Evolutionary conservation across 2,888 invertebrate genomes (phyloP), one percentile per base, ranked within the genome.

Genomic region (Chouioia cunea): DNA sequence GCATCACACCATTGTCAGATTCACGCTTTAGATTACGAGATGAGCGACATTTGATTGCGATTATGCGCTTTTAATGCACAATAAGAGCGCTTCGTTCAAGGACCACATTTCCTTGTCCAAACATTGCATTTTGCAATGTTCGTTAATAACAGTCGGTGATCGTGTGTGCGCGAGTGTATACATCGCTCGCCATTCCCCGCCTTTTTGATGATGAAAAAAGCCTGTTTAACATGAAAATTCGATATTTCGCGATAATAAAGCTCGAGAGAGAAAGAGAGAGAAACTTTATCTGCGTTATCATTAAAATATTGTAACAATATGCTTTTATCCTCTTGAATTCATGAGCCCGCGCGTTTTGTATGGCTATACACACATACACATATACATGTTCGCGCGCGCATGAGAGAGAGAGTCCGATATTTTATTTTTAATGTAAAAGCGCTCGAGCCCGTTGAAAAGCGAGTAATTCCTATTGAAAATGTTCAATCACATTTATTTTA

Each of bases 401-500:
- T 4, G 27, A 27, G 27, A 27, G 36, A 36, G 36, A 36, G 36
- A 36, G 36, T 10, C 10, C 36, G 36, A 36, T 36, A 36, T 18
- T 10, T 43, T 66, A 22, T 66, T 71, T 64, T 71, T 62, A 47
- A 60, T 62, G 56, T 43, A 43, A 46, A 65, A 66, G 57, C 14
- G 20, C 16, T 20, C 12, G 20, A 20, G 3, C 66, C 27, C 59
- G 27, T 47, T 52, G 68, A 69, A 66, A 70, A 60, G 70, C 57
- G 63, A 70, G 59, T 73, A 58, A 69, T 63, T 69, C 63, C 59
- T 63, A 36, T 50, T 62, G 52, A 59, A 65, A 69, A 63, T 62
- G 63, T 63, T 67, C 59, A 53, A 70, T 70, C 43, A 60, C 67
- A 70, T 73, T 73, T 73, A 67, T 73, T 70, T 65, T 57, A 70